Evolutionary conservation across 2,797 vertebrate species (phyloP), one percentile per base, ranked within the genome.

Genomic region (Danio albolineatus): DNA sequence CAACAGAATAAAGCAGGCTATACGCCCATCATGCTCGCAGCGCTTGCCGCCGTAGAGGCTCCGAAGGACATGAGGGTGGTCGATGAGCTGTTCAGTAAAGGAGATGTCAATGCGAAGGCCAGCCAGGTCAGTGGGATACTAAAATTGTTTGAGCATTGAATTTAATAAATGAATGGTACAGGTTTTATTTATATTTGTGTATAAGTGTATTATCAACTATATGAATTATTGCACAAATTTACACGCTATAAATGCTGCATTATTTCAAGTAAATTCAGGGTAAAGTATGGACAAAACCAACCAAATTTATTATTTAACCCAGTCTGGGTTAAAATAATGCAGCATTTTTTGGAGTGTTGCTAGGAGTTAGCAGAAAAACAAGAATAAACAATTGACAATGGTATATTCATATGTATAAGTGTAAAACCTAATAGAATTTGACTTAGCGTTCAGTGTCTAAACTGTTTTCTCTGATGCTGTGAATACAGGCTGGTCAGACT

Each of bases 1-100:
- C 97, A 99, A 86, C 97, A 98, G 94, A 99, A 99, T 93, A 99
- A 99, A 90, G 98, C 98, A 0, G 98, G 98, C 17, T 99, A 99
- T 86, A 99, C 97, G 0, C 97, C 98, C 87, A 99, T 99, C 92
- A 99, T 99, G 98, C 94, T 99, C 2, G 98, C 98, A 1, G 97
- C 98, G 0, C 95, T 99, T 14, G 97, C 98, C 0, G 97, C 97
- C 5, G 96, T 98, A 87, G 97, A 99, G 87, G 95, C 91, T 0
- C 92, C 95, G 79, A 96, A 94, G 85, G 96, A 99, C 91, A 98
- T 99, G 97, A 89, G 67, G 44, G 94, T 98, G 2, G 97, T 99
- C 76, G 96, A 96, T 83, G 96, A 98, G 80, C 96, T 99, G 73
- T 98, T 99, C 79, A 93, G 95, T 89, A 96, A 95, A 17, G 98